Conservation (phyloP, 2,888 invertebrate species). For the Anoplius nigerrimus region DNA sequence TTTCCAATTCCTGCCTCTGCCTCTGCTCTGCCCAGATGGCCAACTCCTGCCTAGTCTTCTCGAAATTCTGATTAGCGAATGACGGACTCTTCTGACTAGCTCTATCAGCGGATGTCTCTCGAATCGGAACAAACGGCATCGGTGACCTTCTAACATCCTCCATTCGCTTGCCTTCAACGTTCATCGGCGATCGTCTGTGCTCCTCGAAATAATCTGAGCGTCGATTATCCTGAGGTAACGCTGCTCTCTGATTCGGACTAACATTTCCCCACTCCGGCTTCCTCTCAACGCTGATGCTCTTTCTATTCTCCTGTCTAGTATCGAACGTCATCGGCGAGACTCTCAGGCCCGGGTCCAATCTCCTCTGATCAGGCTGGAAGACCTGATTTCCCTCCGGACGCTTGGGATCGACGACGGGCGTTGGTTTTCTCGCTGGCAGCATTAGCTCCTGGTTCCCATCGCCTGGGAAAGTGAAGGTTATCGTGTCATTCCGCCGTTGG, state of each 20-base stretch:
- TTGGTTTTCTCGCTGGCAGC: constrained; percentile 55
- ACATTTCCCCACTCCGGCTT: constrained; percentile 69
- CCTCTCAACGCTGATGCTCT: constrained; percentile 61
- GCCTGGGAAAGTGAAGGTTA: constrained; percentile 69
- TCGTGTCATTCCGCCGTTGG: constrained; percentile 68
- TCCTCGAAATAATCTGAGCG: constrained; percentile 73
- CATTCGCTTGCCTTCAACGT: constrained; percentile 66
- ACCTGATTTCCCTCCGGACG: constrained; percentile 61
- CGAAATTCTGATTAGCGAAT: constrained; percentile 68
- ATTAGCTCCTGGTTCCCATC: constrained; percentile 59
- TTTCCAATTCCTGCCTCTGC: constrained; percentile 71
- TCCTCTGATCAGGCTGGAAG: constrained; percentile 64
- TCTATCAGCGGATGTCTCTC: constrained; percentile 66
- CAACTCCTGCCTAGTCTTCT: constrained; percentile 71
- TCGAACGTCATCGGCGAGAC: constrained; percentile 69
- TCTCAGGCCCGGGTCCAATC: constrained; percentile 62
- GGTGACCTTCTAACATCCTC: constrained; percentile 71
- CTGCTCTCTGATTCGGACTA: constrained; percentile 68
- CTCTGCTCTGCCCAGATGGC: constrained; percentile 73
- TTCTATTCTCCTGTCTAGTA: constrained; percentile 64
- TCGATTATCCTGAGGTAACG: constrained; percentile 66
- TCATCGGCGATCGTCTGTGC: constrained; percentile 70
- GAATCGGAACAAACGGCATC: constrained; percentile 70
- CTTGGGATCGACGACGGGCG: constrained; percentile 58
- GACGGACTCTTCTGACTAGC: constrained; percentile 68